phyloP scores from a whole-genome alignment of 2,113 vertebrate genomes.

The Xiphophorus couchianus region DNA sequence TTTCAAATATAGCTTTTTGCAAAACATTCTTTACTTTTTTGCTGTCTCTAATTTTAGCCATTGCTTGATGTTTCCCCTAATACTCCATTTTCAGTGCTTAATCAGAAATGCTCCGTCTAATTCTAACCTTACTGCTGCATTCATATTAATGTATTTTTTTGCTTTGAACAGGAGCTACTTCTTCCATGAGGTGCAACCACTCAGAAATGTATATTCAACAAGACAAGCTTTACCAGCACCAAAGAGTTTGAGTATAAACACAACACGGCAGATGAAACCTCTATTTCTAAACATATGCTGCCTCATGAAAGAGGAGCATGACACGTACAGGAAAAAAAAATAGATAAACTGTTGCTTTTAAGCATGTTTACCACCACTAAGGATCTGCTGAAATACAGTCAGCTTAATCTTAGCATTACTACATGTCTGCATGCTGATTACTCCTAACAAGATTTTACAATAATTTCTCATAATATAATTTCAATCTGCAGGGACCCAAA shows the following conservation, averaged over 20 bases:
- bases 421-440: neutral
- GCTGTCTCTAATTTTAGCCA: constrained; percentile 9
- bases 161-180: constrained; percentile 40
- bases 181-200: constrained; percentile 29
- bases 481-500: too few relatives aligned
- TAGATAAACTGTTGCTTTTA: neutral
- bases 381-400: neutral
- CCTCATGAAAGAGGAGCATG: neutral
- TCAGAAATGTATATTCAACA: constrained; percentile 26
- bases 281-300: neutral
- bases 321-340: constrained; percentile 1
- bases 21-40: too few relatives aligned
- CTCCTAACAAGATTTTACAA: neutral
- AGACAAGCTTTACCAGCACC: constrained; percentile 13
- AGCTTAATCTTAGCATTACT: neutral
- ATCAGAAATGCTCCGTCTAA: constrained; percentile 16
- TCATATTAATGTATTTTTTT: constrained; percentile 14
- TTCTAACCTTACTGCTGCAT: constrained; percentile 16
- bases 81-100: constrained; percentile 17
- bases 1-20: too few relatives aligned
- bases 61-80: constrained; percentile 22
- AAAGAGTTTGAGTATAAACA: constrained; percentile 3
- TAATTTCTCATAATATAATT: too few relatives aligned
- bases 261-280: neutral
- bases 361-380: neutral